Base-by-base conservation (phyloP, 1,140 invertebrate genomes). In the Drosophila nasuta region DNA sequence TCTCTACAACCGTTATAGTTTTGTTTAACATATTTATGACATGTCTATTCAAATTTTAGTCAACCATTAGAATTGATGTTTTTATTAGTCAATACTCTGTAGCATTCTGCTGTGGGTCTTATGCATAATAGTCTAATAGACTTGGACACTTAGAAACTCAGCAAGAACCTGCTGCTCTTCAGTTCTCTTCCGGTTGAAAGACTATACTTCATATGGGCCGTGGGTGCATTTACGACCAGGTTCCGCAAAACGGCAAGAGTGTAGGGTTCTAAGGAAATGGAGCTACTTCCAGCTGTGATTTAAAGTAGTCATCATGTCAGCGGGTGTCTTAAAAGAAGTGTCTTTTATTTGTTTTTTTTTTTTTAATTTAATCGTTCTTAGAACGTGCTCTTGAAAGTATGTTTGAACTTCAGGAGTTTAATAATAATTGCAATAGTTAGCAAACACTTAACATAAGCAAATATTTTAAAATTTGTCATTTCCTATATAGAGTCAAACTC, bases 21-120 rank as follows among this genome's bases (percentile, higher is more conserved):
- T 86, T 87, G 82, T 86, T 76, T 79, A 85, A 82, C 82, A 86
- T 82, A 86, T 86, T 86, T 86, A 86, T 79, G 78, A 72, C 52
- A 66, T 71, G 43, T 75, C 65, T 48, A 57, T 69, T 62, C 56
- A 6, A 57, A 57, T 57, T 67, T 41, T 11, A 52, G 13, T 7
- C 8, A 49, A 38, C 43, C 43, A 43, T 5, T 17, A 59, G 66
- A 79, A 76, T 87, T 86, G 79, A 87, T 87, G 82, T 76, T 73
- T 86, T 87, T 87, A 87, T 86, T 86, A 87, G 79, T 76, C 65
- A 68, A 74, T 74, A 69, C 62, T 57, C 54, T 35, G 41, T 48
- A 51, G 56, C 60, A 69, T 56, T 57, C 54, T 30, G 56, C 77
- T 85, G 81, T 66, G 82, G 82, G 82, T 86, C 71, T 72, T 81